Percentiles rank a stretch among this genome's conserved stretches.
phyloP scores from a whole-genome alignment of 2,113 vertebrate species.

The Atrichornis clamosus region DNA sequence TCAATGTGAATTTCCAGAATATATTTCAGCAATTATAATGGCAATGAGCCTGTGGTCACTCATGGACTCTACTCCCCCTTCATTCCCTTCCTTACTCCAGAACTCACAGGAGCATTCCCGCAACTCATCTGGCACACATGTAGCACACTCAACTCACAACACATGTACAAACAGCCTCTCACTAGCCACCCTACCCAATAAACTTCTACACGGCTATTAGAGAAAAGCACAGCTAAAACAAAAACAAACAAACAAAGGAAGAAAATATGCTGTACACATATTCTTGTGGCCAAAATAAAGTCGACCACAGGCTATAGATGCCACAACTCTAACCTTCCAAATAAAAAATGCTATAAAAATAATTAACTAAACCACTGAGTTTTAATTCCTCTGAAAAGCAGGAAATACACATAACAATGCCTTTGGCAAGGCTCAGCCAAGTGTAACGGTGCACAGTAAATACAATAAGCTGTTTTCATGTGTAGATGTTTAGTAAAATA shows the following conservation, averaged over 20 bases:
- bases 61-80: background rate
- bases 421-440: background rate
- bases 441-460: background rate
- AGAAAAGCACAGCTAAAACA: background rate
- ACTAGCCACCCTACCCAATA: background rate
- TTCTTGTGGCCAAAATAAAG: background rate
- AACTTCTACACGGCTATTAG: background rate
- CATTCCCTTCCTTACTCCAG: background rate
- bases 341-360: background rate
- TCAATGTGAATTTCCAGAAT: background rate
- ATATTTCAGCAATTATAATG: background rate
- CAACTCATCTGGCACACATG: background rate
- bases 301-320: background rate
- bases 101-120: background rate
- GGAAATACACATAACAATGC: background rate
- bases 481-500: background rate
- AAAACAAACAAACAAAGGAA: background rate
- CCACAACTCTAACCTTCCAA: background rate
- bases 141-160: background rate
- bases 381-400: background rate
- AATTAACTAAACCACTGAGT: background rate
- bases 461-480: background rate
- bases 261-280: background rate
- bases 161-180: fast-evolving
- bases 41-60: background rate